Evolutionary conservation across 2,888 invertebrate species (phyloP).

Genomic region (Craniophora ligustri): DNA sequence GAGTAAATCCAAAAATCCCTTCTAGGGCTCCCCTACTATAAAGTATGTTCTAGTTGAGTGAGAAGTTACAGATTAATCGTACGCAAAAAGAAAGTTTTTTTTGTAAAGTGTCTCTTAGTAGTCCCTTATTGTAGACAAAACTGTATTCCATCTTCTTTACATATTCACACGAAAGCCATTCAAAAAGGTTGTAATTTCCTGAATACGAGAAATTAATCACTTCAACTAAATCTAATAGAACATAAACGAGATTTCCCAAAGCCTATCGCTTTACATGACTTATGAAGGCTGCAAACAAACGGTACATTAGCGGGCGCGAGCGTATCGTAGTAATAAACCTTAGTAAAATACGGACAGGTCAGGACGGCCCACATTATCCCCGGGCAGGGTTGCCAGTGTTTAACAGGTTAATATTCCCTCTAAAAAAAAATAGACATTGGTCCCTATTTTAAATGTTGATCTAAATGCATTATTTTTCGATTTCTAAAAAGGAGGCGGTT

Average conservation of each 20-base stretch:
- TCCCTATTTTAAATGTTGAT: too few relatives aligned
- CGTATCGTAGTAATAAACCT: constrained; percentile 61
- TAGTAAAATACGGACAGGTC: constrained; percentile 50
- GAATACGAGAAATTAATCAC: constrained; percentile 12
- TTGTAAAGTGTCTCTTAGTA: too few relatives aligned
- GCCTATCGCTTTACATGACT: constrained; percentile 28
- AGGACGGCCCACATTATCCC: constrained; percentile 29
- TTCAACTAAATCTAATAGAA: constrained; percentile 16
- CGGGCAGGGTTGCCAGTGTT: constrained; percentile 20
- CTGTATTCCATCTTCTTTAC: not conserved
- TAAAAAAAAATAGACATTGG: not conserved
- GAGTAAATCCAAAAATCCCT: too few relatives aligned
- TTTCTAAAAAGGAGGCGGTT: too few relatives aligned
- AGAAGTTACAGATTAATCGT: too few relatives aligned
- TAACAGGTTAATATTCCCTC: not conserved
- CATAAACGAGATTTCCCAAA: constrained; percentile 27
- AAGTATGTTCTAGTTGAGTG: too few relatives aligned
- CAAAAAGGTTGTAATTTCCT: constrained; percentile 12
- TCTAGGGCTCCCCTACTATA: too few relatives aligned
- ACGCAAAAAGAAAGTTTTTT: too few relatives aligned
- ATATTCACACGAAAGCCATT: constrained; percentile 2
- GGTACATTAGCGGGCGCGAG: constrained; percentile 56
- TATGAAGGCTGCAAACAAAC: constrained; percentile 38
- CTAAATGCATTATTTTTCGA: too few relatives aligned
- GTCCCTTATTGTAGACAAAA: too few relatives aligned